A percentile compares a stretch with the other conserved stretches of the same genome.
These are phyloP conservation scores for Diplogasteroides magnus DNA, from an alignment of 1,140 invertebrate genomes.

Conservation along the genomic window DNA sequence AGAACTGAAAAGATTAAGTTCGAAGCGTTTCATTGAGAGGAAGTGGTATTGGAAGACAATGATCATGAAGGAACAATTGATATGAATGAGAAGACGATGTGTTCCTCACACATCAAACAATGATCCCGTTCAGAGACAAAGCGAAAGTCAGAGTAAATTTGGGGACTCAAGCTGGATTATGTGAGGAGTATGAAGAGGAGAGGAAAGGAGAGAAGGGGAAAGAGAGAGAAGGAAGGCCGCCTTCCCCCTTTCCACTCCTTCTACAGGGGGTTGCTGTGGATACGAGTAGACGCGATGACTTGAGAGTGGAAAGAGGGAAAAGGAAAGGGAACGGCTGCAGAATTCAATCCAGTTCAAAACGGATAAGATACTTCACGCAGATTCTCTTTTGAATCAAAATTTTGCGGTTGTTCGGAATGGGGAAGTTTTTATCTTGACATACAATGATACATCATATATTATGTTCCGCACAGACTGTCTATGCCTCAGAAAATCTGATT, in stretches of 20 bases:
- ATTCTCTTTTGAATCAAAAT: not conserved
- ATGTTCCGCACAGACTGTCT: too few relatives aligned
- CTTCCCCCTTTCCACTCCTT: too few relatives aligned
- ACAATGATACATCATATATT: too few relatives aligned
- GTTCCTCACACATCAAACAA: not conserved
- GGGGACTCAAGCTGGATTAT: not conserved
- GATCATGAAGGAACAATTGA: not conserved
- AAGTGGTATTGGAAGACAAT: not conserved
- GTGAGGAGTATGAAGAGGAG: not conserved
- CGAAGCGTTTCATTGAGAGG: not conserved
- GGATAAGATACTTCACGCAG: not conserved
- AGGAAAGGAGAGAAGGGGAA: not conserved
- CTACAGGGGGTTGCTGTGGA: not conserved
- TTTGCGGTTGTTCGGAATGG: too few relatives aligned
- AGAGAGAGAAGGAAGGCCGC: conserved; percentile 1
- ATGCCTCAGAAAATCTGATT: too few relatives aligned
- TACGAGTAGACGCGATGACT: not conserved
- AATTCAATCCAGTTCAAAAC: not conserved
- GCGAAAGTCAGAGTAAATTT: not conserved
- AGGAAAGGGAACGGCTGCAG: not conserved
- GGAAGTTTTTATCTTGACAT: too few relatives aligned
- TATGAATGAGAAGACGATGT: not conserved
- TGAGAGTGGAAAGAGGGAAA: not conserved
- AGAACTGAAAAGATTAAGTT: too few relatives aligned
- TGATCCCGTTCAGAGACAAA: not conserved